Conservation (phyloP, 2,888 invertebrate genomes). For the Drosophila aldrichi region DNA sequence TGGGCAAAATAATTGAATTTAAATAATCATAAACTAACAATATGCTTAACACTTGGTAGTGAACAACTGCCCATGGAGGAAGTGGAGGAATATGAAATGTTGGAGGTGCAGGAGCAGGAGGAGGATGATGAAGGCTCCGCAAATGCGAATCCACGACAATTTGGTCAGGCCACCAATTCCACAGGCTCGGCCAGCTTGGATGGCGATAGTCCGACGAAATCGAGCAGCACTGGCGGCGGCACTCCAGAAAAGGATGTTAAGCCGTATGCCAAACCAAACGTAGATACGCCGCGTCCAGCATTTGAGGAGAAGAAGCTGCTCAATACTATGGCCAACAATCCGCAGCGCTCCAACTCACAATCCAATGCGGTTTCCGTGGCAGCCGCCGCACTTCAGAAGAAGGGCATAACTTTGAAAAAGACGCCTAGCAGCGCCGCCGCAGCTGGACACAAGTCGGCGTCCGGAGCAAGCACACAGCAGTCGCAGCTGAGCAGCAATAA, state of each 20-base stretch:
- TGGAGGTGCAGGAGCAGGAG: conserved; percentile 84
- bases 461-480: conserved; percentile 24
- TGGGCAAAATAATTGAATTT: background rate
- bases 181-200: conserved; percentile 75
- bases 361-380: conserved; percentile 52
- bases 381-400: conserved; percentile 80
- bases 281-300: conserved; percentile 62
- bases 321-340: conserved; percentile 64
- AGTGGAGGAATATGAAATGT: conserved; percentile 83
- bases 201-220: conserved; percentile 81
- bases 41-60: conserved; percentile 39
- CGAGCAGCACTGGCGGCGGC: conserved; percentile 58
- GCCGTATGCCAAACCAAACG: conserved; percentile 43
- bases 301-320: conserved; percentile 72
- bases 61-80: conserved; percentile 75
- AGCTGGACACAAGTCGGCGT: conserved; percentile 19
- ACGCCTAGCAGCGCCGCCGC: conserved; percentile 39
- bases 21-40: background rate
- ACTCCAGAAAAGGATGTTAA: conserved; percentile 82
- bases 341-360: conserved; percentile 44
- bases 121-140: conserved; percentile 73
- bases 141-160: conserved; percentile 25
- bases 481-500: conserved; percentile 26
- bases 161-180: conserved; percentile 55
- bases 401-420: conserved; percentile 83